Conservation (phyloP, 2,113 vertebrate genomes). For the Globicephala melas region DNA sequence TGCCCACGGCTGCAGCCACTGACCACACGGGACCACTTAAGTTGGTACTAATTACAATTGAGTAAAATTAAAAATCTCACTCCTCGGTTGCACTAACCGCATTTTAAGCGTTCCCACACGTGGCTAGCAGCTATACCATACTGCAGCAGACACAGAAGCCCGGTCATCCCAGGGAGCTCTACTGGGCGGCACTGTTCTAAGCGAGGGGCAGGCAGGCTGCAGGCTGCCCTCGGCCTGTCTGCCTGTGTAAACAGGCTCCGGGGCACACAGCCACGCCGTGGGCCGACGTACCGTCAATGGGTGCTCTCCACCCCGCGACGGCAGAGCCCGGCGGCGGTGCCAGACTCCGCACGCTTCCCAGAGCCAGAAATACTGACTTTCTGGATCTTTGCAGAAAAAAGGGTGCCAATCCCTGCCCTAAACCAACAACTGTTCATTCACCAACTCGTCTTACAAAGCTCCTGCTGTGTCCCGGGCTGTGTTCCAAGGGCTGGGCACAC, state of each 20-base stretch:
- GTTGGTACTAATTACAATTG: neutral
- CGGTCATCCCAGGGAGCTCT: neutral
- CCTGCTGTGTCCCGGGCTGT: neutral
- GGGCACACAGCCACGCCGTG: neutral
- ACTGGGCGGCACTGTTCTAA: fast-evolving
- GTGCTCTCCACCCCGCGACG: neutral
- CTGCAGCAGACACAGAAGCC: neutral
- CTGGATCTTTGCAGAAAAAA: neutral
- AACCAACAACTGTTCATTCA: neutral
- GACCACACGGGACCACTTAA: neutral
- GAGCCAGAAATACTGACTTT: neutral
- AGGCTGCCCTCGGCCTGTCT: neutral
- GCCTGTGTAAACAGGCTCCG: neutral
- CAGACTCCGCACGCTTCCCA: neutral
- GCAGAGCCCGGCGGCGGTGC: fast-evolving
- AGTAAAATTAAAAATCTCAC: neutral
- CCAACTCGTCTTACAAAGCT: neutral
- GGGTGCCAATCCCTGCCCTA: neutral
- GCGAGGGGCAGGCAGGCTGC: neutral
- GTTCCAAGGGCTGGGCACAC: too few relatives aligned
- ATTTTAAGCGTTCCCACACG: neutral
- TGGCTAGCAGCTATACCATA: fast-evolving
- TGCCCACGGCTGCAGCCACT: neutral
- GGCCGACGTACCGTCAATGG: neutral
- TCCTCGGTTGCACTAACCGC: neutral